Percentiles rank a stretch among this genome's conserved stretches.
phyloP scores from a whole-genome alignment of 2,797 vertebrate genomes.

The Nyctalus aviator region DNA sequence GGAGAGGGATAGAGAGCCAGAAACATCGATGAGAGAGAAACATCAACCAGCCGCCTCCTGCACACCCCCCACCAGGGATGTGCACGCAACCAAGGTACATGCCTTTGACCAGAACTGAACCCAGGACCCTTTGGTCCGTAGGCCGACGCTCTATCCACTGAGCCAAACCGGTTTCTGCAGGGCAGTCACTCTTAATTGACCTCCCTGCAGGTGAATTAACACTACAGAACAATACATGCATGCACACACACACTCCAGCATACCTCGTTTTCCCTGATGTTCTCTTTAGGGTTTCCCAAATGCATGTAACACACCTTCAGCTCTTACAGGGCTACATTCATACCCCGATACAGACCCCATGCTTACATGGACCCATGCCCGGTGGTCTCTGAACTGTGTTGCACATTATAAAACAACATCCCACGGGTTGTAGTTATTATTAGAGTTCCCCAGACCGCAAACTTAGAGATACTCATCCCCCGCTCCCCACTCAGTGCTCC shows the following conservation, averaged over 20 bases:
- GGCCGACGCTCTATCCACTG: too few species aligned
- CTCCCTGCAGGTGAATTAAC: slow-evolving; percentile 1
- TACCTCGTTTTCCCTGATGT: not conserved
- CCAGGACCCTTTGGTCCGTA: too few species aligned
- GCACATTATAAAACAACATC: not conserved
- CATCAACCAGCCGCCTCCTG: too few species aligned
- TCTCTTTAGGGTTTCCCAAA: not conserved
- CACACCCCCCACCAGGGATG: too few species aligned
- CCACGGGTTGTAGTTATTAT: slow-evolving; percentile 53
- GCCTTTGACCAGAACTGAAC: too few species aligned
- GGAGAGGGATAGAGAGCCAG: too few species aligned
- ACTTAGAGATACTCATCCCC: slow-evolving; percentile 54
- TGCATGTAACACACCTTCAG: not conserved
- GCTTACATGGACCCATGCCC: not conserved
- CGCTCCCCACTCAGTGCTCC: not conserved
- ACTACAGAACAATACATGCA: not conserved
- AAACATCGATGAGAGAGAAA: too few species aligned
- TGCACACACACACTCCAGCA: not conserved
- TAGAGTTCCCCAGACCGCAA: slow-evolving; percentile 74
- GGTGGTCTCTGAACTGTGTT: not conserved
- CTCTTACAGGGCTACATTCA: not conserved
- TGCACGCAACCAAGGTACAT: too few species aligned
- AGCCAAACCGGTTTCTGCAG: too few species aligned
- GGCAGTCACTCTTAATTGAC: not conserved
- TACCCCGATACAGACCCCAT: not conserved